phyloP scores from a whole-genome alignment of 2,113 vertebrate species.

The Argyrosomus japonicus region DNA sequence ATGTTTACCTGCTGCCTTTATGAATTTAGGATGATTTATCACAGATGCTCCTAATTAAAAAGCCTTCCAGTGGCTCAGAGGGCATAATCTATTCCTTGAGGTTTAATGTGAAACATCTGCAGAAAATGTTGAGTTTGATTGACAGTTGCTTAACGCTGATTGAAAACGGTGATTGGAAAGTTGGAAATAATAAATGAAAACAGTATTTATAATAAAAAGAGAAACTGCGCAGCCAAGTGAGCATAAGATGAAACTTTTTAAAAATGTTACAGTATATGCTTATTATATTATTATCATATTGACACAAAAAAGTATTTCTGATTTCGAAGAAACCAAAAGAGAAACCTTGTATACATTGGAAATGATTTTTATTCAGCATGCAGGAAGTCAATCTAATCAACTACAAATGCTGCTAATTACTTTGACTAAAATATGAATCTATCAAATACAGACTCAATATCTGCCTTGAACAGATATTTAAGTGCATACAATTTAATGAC shows the following conservation, averaged over 20 bases:
- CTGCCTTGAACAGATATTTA: constrained; percentile 63
- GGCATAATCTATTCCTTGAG: constrained; percentile 1
- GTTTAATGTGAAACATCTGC: constrained; percentile 11
- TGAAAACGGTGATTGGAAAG: not conserved
- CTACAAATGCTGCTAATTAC: constrained; percentile 56
- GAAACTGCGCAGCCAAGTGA: not conserved
- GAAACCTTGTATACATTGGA: not conserved
- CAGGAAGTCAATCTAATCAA: constrained; percentile 46
- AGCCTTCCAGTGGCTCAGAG: constrained; percentile 5
- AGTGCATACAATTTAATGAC: constrained; percentile 59
- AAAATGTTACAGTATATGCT: not conserved
- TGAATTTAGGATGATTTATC: not conserved
- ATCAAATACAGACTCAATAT: constrained; percentile 49
- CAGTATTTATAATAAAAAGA: not conserved
- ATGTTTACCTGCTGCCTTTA: constrained; percentile 10
- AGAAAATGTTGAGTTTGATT: not conserved
- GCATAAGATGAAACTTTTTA: not conserved
- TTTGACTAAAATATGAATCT: constrained; percentile 67
- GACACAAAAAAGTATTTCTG: not conserved
- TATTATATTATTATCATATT: not conserved
- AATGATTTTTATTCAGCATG: constrained; percentile 35
- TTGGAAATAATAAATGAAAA: not conserved
- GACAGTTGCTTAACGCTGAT: not conserved
- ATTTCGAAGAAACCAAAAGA: not conserved
- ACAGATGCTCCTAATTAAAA: constrained; percentile 21